Evolutionary conservation across 1,140 invertebrate species (phyloP).

Genomic region (Lamellibrachia luymesi): DNA sequence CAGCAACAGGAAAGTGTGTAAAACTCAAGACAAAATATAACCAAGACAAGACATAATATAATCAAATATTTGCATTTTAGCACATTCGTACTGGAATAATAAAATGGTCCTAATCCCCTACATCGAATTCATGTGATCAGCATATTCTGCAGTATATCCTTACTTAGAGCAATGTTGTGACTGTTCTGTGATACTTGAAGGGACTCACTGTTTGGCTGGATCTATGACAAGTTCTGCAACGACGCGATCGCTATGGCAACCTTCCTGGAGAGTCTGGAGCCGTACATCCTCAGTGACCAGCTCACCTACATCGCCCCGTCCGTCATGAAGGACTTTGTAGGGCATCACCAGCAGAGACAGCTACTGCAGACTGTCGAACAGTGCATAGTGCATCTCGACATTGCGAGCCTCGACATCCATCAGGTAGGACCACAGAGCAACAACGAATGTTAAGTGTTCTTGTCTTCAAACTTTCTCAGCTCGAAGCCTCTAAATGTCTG

Average conservation of each 20-base stretch:
- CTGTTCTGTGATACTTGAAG: conserved; percentile 28
- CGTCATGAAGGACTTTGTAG: conserved; percentile 63
- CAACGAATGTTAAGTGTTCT: neutral
- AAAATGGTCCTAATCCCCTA: too few species aligned
- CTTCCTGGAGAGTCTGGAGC: conserved; percentile 64
- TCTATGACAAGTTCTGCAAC: conserved; percentile 58
- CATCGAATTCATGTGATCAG: too few species aligned
- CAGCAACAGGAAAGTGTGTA: too few species aligned
- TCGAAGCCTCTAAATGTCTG: too few species aligned
- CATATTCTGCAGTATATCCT: neutral
- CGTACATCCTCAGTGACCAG: conserved; percentile 61
- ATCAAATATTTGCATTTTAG: too few species aligned
- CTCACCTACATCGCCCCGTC: conserved; percentile 61
- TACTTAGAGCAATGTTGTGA: too few species aligned
- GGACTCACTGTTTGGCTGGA: conserved; percentile 58
- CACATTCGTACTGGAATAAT: too few species aligned
- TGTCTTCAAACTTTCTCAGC: neutral
- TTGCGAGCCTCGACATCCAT: conserved; percentile 84
- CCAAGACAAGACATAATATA: too few species aligned
- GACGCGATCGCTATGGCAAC: conserved; percentile 56
- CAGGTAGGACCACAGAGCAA: conserved; percentile 61
- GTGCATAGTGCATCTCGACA: conserved; percentile 77
- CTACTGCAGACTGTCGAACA: conserved; percentile 71
- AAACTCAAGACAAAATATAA: too few species aligned
- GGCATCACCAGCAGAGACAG: conserved; percentile 58